phyloP scores from a whole-genome alignment of 2,888 invertebrate species.

The Drosophila nigricruria region DNA sequence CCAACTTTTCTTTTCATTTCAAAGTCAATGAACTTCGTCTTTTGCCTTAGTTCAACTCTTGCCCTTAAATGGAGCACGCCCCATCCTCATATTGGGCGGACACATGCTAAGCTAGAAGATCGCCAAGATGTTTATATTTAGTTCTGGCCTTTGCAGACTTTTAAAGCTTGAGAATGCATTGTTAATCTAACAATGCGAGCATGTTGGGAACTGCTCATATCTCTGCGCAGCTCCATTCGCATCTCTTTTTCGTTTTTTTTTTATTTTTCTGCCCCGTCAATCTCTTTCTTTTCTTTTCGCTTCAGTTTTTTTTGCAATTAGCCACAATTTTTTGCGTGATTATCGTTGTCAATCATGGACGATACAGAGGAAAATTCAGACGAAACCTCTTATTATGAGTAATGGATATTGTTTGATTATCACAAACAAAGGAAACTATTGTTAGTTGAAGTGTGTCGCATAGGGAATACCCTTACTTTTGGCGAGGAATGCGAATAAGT shows the following conservation, averaged over 20 bases:
- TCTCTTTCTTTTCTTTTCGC: slow-evolving; percentile 1
- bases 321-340: slow-evolving; percentile 39
- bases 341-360: slow-evolving; percentile 53
- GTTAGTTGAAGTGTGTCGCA: background rate
- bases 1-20: slow-evolving; percentile 18
- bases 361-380: slow-evolving; percentile 11
- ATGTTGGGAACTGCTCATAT: slow-evolving; percentile 9
- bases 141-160: slow-evolving; percentile 9
- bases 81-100: slow-evolving; percentile 29
- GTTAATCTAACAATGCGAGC: slow-evolving; percentile 45
- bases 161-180: slow-evolving; percentile 41
- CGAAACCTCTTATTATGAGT: slow-evolving; percentile 48
- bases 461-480: slow-evolving; percentile 9
- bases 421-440: background rate
- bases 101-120: slow-evolving; percentile 39
- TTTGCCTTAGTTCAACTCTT: slow-evolving; percentile 23
- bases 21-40: slow-evolving; percentile 46
- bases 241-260: background rate
- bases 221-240: slow-evolving; percentile 13
- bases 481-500: background rate
- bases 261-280: slow-evolving; percentile 5
- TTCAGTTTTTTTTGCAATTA: slow-evolving; percentile 38
- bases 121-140: slow-evolving; percentile 23
- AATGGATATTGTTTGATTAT: slow-evolving; percentile 54
- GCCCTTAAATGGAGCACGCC: slow-evolving; percentile 27